Evolutionary conservation across 2,888 invertebrate species (phyloP).

Genomic region (Sipha maydis): DNA sequence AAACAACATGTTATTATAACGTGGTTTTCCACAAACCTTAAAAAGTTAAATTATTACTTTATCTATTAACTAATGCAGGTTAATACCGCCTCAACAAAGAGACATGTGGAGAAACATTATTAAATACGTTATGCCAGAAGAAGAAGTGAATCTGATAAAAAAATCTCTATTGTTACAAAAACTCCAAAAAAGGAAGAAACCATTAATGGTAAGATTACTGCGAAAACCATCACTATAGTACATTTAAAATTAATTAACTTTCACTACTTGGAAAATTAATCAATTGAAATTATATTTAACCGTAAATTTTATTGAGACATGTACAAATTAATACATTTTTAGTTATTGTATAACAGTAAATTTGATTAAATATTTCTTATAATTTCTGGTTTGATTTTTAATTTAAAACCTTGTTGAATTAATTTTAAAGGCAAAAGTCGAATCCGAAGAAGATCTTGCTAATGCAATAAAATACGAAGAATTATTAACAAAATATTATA

Average conservation of each 20-base stretch:
- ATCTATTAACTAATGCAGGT: neutral
- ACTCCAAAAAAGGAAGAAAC: slow-evolving; percentile 46
- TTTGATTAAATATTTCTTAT: neutral
- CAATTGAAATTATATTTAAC: too few species aligned
- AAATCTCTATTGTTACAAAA: slow-evolving; percentile 61
- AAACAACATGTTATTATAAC: too few species aligned
- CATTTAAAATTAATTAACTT: neutral
- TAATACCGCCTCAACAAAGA: slow-evolving; percentile 61
- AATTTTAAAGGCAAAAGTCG: slow-evolving; percentile 46
- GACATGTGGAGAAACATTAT: slow-evolving; percentile 62
- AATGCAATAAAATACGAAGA: slow-evolving; percentile 52
- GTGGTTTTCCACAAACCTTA: too few species aligned
- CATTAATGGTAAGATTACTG: slow-evolving; percentile 18
- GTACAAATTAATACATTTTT: too few species aligned
- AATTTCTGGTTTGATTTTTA: neutral
- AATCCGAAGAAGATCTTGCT: neutral
- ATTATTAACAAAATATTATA: slow-evolving; percentile 13
- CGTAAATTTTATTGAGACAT: too few species aligned
- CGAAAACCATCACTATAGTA: neutral
- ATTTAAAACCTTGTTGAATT: neutral
- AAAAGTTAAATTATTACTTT: too few species aligned
- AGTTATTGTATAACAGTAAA: too few species aligned
- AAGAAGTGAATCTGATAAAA: slow-evolving; percentile 53
- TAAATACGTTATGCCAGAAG: slow-evolving; percentile 53
- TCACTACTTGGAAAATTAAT: too few species aligned